phyloP scores from a whole-genome alignment of 2,797 vertebrate genomes.

The Zenarchopterus dispar region DNA sequence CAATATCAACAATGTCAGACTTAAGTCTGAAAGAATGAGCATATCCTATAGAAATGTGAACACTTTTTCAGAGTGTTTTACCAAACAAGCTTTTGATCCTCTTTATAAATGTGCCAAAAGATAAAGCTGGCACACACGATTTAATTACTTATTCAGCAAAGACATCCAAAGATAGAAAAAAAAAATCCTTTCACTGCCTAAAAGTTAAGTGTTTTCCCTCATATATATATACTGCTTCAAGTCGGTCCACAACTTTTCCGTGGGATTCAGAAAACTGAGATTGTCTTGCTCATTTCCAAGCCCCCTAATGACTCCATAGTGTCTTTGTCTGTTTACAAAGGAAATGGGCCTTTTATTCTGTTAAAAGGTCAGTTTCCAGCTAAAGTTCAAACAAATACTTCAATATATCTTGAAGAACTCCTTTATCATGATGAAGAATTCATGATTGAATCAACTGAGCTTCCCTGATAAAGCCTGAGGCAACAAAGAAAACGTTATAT shows the following conservation, averaged over 20 bases:
- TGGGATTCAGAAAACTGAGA: background rate
- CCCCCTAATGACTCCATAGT: background rate
- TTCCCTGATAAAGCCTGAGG: background rate
- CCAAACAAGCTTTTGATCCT: background rate
- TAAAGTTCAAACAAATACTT: slow-evolving; percentile 6
- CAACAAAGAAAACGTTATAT: background rate
- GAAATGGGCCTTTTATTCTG: background rate
- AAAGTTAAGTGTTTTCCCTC: background rate
- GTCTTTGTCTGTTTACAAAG: slow-evolving; percentile 1
- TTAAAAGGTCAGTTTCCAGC: background rate
- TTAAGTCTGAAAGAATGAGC: background rate
- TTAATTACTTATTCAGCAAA: background rate
- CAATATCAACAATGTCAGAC: no score
- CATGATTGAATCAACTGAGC: slow-evolving; percentile 2
- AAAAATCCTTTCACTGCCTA: background rate
- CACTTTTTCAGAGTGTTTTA: background rate
- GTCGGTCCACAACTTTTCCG: background rate
- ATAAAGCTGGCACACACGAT: no score
- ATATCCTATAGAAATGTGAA: background rate
- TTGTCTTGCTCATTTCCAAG: background rate
- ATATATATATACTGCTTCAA: background rate
- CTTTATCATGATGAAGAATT: slow-evolving; percentile 7
- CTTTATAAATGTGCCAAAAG: no score
- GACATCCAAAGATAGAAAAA: background rate
- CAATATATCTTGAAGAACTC: slow-evolving; percentile 1